Evolutionary conservation across 2,888 invertebrate genomes (phyloP), one percentile per base, ranked within the genome.

Genomic region (Lypha dubia): DNA sequence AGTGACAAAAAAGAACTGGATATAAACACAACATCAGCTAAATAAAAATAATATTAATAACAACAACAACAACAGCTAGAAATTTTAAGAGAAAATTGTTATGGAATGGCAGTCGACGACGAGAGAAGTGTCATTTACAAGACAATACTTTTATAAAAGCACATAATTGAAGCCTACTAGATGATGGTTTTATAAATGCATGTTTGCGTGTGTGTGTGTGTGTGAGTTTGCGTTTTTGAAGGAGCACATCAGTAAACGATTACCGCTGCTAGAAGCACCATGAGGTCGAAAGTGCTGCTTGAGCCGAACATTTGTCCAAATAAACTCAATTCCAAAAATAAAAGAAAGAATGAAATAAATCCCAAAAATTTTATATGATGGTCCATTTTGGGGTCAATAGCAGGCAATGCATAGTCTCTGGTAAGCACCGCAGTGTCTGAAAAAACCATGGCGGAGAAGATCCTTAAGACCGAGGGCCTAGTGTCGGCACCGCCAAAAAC

Each of bases 61-160:
- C 35, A 44, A 11, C 5, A 3, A 56, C 3, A 51, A 13, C 13
- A 11, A 58, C 17, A 13, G 28, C 17, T 41, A 41, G 41, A 63
- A 44, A 5, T 2, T 7, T 22, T 2, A 24, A 9, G 15, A 9
- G 11, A 5, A 38, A 38, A 38, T 9, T 9, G 11, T 9, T 38
- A 7, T 38, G 4, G 4, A 32, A 38, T 38, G 35, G 35, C n/a
- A n/a, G n/a, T n/a, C n/a, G n/a, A n/a, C 28, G 17, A 20, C 46
- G 41, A 11, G 20, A 65, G 44, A 46, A 65, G 75, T 65, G 65
- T 62, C 62, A 60, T 62, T 51, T 62, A 60, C 28, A 38, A 51
- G n/a, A 32, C 32, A 65, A 75, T 35, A 32, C 46, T 53, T 53
- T 8, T n/a, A 41, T 8, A 9, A 13, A 62, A 51, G 49, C 24